Evolutionary conservation across 2,888 invertebrate genomes (phyloP).

Genomic region (Zhengitettix transpicula): DNA sequence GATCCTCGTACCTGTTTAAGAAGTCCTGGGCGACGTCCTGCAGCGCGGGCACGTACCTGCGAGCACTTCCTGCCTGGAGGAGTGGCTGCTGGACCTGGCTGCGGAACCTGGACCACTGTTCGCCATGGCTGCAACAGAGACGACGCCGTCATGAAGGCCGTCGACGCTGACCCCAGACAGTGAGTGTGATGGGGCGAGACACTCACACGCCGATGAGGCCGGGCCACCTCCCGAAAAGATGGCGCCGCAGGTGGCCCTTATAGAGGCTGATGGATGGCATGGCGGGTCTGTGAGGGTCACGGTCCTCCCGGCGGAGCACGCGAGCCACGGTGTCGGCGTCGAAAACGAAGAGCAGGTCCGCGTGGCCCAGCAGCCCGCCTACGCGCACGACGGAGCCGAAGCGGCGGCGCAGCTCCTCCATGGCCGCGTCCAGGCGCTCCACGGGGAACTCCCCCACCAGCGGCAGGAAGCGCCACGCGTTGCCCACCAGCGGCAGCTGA

Average conservation of each 20-base stretch:
- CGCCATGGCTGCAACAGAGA: background rate
- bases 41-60: background rate
- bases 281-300: conserved; percentile 51
- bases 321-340: conserved; percentile 55
- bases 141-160: background rate
- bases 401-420: conserved; percentile 36
- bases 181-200: background rate
- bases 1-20: background rate
- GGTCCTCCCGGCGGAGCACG: conserved; percentile 50
- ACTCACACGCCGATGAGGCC: conserved; percentile 62
- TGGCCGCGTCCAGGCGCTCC: conserved; percentile 37
- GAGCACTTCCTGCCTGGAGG: background rate
- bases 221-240: conserved; percentile 53
- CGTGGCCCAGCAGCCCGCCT: conserved; percentile 56
- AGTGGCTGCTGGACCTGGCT: background rate
- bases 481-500: conserved; percentile 55
- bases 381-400: conserved; percentile 46
- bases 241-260: conserved; percentile 46
- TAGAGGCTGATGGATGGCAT: conserved; percentile 58
- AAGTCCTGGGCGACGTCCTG: background rate
- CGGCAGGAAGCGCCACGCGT: conserved; percentile 65
- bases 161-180: no score
- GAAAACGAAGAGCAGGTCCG: conserved; percentile 55
- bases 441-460: conserved; percentile 39
- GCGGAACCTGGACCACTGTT: background rate